Evolutionary conservation across 2,797 vertebrate genomes (phyloP).

Genomic region (Erethizon dorsatum): DNA sequence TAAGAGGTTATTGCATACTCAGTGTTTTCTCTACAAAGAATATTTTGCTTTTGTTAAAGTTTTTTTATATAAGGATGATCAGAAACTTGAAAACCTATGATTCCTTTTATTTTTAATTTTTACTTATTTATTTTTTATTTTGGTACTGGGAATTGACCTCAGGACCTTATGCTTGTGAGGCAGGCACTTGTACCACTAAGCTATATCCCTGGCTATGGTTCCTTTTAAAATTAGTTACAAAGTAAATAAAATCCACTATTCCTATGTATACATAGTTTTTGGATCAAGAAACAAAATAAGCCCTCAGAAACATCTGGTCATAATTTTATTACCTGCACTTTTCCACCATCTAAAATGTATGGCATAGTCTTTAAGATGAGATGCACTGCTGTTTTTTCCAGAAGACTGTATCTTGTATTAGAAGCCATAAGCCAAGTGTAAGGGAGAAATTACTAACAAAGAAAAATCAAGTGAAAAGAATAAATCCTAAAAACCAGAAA

Average conservation of each 20-base stretch:
- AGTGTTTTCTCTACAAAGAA: background rate
- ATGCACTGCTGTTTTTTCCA: background rate
- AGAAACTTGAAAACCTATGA: background rate
- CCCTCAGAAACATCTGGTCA: background rate
- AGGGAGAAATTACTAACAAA: background rate
- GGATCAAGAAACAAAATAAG: background rate
- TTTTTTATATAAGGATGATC: background rate
- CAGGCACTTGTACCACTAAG: too few relatives aligned
- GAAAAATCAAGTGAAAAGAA: background rate
- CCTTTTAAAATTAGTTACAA: background rate
- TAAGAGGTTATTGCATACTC: background rate
- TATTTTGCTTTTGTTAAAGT: background rate
- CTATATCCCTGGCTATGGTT: background rate
- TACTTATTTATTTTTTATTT: too few relatives aligned
- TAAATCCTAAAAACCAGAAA: background rate
- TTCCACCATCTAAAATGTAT: background rate
- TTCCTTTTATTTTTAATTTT: background rate
- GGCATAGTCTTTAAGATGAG: background rate
- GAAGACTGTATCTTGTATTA: background rate
- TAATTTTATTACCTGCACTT: background rate
- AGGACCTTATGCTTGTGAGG: too few relatives aligned
- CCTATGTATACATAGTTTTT: background rate
- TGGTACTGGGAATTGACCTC: too few relatives aligned
- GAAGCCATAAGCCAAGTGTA: background rate
- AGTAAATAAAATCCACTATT: background rate